Evolutionary conservation across 2,888 invertebrate species (phyloP).

Genomic region (Metallyticus violacea): DNA sequence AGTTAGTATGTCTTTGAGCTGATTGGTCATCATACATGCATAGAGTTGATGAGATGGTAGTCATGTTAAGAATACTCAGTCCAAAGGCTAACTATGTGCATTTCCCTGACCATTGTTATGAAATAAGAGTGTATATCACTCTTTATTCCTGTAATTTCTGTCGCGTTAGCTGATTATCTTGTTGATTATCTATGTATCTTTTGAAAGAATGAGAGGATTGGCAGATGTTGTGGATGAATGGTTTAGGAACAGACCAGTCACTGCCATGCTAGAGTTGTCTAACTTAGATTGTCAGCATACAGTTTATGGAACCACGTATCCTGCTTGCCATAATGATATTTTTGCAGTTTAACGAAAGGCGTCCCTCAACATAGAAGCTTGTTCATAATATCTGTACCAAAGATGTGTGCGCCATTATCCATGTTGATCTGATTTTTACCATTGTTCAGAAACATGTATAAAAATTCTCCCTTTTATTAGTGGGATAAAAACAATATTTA

Average conservation of each 20-base stretch:
- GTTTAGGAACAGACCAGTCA: slow-evolving; percentile 22
- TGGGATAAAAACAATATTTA: background rate
- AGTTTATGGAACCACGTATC: background rate
- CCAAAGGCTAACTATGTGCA: background rate
- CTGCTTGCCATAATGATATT: background rate
- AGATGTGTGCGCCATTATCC: background rate
- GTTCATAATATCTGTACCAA: background rate
- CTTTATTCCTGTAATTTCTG: background rate
- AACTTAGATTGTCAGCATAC: background rate
- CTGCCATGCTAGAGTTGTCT: slow-evolving; percentile 19
- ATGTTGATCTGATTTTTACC: slow-evolving; percentile 4
- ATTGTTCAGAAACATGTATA: background rate
- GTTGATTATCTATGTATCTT: background rate
- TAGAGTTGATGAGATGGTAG: background rate
- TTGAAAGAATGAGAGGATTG: background rate
- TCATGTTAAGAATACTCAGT: background rate
- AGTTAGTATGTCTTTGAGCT: background rate
- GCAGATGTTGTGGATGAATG: background rate
- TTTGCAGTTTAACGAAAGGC: background rate
- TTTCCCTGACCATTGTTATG: background rate
- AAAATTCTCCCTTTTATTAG: background rate
- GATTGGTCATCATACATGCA: background rate
- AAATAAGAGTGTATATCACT: background rate
- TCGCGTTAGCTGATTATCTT: slow-evolving; percentile 9
- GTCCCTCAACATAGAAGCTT: background rate